phyloP scores from a whole-genome alignment of 2,113 vertebrate species.

The Mus spicilegus region DNA sequence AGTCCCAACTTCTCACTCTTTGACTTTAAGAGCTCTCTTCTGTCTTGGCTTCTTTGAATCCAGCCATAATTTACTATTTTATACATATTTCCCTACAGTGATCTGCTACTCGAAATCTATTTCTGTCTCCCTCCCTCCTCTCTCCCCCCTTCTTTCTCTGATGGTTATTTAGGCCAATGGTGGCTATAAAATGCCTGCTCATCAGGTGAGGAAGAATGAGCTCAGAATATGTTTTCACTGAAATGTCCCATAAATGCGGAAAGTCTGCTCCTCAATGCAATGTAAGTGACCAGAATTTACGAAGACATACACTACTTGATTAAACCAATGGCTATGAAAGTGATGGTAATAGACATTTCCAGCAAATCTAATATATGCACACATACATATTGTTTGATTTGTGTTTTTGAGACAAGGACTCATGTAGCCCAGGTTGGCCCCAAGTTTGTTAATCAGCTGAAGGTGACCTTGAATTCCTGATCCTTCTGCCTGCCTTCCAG shows the following conservation, averaged over 20 bases:
- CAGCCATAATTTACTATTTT: neutral
- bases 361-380: neutral
- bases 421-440: neutral
- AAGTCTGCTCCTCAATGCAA: no score
- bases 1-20: neutral
- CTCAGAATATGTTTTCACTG: no score
- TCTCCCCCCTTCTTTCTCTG: neutral
- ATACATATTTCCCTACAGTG: neutral
- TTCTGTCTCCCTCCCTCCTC: no score
- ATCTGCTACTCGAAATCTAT: no score
- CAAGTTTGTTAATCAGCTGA: neutral
- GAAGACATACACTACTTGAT: no score
- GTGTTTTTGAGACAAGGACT: neutral
- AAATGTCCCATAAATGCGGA: no score
- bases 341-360: no score
- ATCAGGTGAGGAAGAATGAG: neutral
- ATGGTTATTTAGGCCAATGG: neutral
- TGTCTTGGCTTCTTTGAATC: neutral
- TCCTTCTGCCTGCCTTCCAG: no score
- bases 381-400: neutral
- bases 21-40: neutral
- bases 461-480: no score
- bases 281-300: no score
- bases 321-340: no score
- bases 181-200: neutral